Evolutionary conservation across 2,888 invertebrate species (phyloP).

Genomic region (Lasioglossum marginatum): DNA sequence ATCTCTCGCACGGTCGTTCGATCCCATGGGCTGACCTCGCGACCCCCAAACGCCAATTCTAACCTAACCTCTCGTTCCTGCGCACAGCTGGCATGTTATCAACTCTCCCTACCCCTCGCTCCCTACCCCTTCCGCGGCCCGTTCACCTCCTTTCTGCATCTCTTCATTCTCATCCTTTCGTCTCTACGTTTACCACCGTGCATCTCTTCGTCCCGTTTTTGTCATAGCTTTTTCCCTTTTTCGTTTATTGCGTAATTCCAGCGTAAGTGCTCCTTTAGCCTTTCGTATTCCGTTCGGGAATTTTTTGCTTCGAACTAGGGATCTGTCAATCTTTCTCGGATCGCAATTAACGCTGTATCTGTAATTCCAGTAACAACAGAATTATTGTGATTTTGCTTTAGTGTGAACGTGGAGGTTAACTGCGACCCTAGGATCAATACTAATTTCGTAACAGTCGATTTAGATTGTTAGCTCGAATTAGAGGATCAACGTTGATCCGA

Average conservation of each 20-base stretch:
- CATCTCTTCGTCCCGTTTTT: not conserved
- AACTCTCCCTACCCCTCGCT: constrained; percentile 62
- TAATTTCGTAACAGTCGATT: not conserved
- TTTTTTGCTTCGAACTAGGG: not conserved
- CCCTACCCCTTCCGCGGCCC: constrained; percentile 17
- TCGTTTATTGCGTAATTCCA: not conserved
- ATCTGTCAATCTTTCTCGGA: not conserved
- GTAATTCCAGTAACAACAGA: not conserved
- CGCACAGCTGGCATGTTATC: constrained; percentile 82
- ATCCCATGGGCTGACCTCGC: constrained; percentile 75
- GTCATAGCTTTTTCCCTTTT: not conserved
- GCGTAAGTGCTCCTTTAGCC: not conserved
- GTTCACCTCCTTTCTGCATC: constrained; percentile 25
- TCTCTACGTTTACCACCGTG: not conserved
- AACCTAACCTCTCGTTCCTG: constrained; percentile 78
- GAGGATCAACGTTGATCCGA: not conserved
- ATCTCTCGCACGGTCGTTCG: constrained; percentile 57
- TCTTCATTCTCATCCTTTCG: constrained; percentile 42
- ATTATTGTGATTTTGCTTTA: not conserved
- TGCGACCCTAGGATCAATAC: not conserved
- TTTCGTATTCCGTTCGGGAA: not conserved
- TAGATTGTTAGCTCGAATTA: not conserved
- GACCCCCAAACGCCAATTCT: constrained; percentile 77
- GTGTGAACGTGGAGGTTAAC: not conserved
- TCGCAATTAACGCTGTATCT: not conserved